Evolutionary conservation across 2,113 vertebrate species (phyloP).

Genomic region (Bungarus multicinctus): DNA sequence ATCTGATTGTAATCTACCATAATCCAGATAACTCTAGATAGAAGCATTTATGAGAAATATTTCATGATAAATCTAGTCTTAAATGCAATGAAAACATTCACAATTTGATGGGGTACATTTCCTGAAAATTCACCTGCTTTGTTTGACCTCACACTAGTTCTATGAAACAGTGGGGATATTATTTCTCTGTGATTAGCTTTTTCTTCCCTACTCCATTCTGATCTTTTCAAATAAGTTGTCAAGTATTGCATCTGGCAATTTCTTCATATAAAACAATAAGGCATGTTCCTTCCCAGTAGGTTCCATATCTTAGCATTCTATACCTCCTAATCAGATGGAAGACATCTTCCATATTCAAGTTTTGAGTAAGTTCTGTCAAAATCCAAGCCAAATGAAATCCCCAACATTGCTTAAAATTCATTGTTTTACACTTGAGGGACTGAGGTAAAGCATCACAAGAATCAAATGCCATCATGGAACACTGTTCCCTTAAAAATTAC

Average conservation of each 20-base stretch:
- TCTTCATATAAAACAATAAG: neutral
- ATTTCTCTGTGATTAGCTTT: neutral
- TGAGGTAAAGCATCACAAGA: too few relatives aligned
- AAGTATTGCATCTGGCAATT: neutral
- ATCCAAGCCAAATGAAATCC: neutral
- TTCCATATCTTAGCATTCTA: neutral
- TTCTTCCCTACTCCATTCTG: neutral
- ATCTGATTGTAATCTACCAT: neutral
- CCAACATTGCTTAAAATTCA: neutral
- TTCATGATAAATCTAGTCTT: neutral
- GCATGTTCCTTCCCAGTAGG: neutral
- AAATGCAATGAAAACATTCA: neutral
- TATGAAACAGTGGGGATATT: neutral
- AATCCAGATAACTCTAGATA: neutral
- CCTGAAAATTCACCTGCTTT: neutral
- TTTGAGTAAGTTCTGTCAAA: neutral
- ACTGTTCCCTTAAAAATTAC: neutral
- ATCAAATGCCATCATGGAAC: neutral
- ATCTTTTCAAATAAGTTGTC: neutral
- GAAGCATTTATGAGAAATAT: neutral
- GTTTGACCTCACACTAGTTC: neutral
- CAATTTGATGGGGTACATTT: neutral
- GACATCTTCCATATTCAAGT: neutral
- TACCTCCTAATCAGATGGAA: neutral
- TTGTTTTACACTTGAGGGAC: neutral